Evolutionary conservation across 2,888 invertebrate genomes (phyloP).

Genomic region (Drosophila subsilvestris): DNA sequence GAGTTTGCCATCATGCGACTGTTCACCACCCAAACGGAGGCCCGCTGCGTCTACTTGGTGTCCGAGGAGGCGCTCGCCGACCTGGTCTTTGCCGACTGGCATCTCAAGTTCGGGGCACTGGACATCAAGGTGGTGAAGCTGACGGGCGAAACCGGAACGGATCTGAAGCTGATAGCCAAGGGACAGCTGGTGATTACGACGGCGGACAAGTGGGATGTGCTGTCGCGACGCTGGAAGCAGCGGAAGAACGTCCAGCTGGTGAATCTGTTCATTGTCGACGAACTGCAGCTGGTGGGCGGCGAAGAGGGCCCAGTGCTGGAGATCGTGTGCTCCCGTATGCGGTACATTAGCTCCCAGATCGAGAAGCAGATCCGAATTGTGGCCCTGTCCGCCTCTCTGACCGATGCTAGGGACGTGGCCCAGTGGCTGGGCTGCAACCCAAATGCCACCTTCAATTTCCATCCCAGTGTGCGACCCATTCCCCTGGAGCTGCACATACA

Average conservation of each 20-base stretch:
- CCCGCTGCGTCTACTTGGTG: slow-evolving; percentile 96
- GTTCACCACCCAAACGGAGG: slow-evolving; percentile 88
- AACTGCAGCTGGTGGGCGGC: slow-evolving; percentile 95
- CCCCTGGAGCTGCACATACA: slow-evolving; percentile 97
- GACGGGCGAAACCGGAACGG: slow-evolving; percentile 98
- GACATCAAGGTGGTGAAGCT: slow-evolving; percentile 93
- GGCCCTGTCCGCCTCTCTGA: slow-evolving; percentile 95
- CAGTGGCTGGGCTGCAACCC: slow-evolving; percentile 98
- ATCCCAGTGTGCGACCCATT: slow-evolving; percentile 97
- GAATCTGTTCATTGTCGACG: slow-evolving; percentile 97
- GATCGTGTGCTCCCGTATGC: slow-evolving; percentile 94
- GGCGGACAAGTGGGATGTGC: slow-evolving; percentile 99
- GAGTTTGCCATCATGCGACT: slow-evolving; percentile 97
- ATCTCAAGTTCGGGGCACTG: slow-evolving; percentile 92
- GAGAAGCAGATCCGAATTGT: slow-evolving; percentile 96
- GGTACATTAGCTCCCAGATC: slow-evolving; percentile 98
- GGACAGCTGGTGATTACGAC: slow-evolving; percentile 98
- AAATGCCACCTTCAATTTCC: slow-evolving; percentile 98
- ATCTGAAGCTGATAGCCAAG: slow-evolving; percentile 95
- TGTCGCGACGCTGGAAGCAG: slow-evolving; percentile 99
- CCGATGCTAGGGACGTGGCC: slow-evolving; percentile 97
- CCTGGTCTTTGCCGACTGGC: slow-evolving; percentile 95
- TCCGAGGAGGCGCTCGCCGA: slow-evolving; percentile 97
- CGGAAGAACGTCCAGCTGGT: slow-evolving; percentile 99
- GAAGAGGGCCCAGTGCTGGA: slow-evolving; percentile 97